Conservation (phyloP, 1,140 invertebrate species). For the Choristoneura fumiferana region DNA sequence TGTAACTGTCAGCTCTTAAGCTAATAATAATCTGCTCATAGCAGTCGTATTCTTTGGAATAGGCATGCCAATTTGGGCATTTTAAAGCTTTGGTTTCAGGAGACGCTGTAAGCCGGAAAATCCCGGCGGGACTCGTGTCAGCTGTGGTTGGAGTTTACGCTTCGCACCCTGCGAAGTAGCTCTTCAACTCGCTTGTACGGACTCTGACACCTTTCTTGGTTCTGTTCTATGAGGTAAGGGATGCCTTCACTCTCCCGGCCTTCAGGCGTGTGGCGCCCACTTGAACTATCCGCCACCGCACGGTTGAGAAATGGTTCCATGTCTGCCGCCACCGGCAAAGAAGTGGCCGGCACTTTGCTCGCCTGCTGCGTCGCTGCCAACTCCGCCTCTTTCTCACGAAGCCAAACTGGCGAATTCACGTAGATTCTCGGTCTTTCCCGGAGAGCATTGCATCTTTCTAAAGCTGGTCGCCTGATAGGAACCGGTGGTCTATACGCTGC, state of each 20-base stretch:
- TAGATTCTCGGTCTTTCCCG: slow-evolving; percentile 68
- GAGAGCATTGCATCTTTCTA: slow-evolving; percentile 67
- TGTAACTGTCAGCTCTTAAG: slow-evolving; percentile 12
- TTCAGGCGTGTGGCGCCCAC: slow-evolving; percentile 58
- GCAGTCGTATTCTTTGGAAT: slow-evolving; percentile 36
- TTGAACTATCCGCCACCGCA: slow-evolving; percentile 44
- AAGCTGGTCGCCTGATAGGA: slow-evolving; percentile 56
- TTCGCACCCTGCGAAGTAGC: slow-evolving; percentile 60
- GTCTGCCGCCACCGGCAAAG: slow-evolving; percentile 39
- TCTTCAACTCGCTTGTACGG: slow-evolving; percentile 66
- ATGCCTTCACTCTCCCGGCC: slow-evolving; percentile 49
- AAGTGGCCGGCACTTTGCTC: slow-evolving; percentile 29
- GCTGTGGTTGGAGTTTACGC: slow-evolving; percentile 59
- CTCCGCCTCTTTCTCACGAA: slow-evolving; percentile 65
- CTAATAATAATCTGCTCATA: slow-evolving; percentile 22
- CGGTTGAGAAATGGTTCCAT: slow-evolving; percentile 61
- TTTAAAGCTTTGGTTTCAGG: slow-evolving; percentile 56
- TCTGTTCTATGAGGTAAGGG: slow-evolving; percentile 60
- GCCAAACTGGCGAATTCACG: slow-evolving; percentile 73
- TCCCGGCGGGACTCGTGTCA: slow-evolving; percentile 66
- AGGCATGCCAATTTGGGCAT: slow-evolving; percentile 26
- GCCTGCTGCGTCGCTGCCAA: slow-evolving; percentile 40
- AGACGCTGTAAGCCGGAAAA: slow-evolving; percentile 56
- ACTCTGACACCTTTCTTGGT: slow-evolving; percentile 54
- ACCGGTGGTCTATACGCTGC: slow-evolving; percentile 62